These are phyloP conservation scores for Heliconius sara DNA, from an alignment of 2,888 invertebrate species.

Conservation along the genomic window DNA sequence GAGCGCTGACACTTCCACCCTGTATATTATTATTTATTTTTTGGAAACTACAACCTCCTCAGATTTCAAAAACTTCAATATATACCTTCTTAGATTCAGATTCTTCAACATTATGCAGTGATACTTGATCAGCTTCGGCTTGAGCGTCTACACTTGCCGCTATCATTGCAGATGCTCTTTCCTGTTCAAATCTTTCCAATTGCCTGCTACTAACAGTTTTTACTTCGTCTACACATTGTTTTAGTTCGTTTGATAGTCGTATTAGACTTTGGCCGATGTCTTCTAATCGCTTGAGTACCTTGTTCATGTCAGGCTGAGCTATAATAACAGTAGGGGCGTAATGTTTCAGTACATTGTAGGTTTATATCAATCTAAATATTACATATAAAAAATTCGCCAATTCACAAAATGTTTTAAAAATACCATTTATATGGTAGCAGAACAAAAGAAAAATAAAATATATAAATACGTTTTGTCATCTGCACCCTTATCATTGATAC, in stretches of 20 bases:
- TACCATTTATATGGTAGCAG: too few species aligned
- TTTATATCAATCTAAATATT: neutral
- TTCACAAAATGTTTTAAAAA: neutral
- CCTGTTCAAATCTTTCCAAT: constrained; percentile 84
- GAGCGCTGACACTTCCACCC: too few species aligned
- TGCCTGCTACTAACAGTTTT: constrained; percentile 87
- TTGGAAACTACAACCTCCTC: neutral
- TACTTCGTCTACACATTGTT: constrained; percentile 89
- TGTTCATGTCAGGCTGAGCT: constrained; percentile 68
- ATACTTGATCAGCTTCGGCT: constrained; percentile 81
- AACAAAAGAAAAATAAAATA: neutral
- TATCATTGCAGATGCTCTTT: constrained; percentile 86
- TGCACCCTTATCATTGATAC: neutral
- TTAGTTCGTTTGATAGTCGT: constrained; percentile 88
- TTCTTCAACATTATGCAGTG: constrained; percentile 81
- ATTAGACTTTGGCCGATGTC: constrained; percentile 88
- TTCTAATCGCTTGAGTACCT: constrained; percentile 86
- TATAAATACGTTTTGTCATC: neutral
- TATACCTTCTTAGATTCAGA: constrained; percentile 89
- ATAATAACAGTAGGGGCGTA: constrained; percentile 38
- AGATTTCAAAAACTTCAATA: neutral
- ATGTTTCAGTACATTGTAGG: neutral
- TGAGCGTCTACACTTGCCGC: constrained; percentile 87
- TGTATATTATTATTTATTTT: too few species aligned
- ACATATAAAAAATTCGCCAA: neutral